Conservation (phyloP, 2,888 invertebrate species). For the Agrotis puta region DNA sequence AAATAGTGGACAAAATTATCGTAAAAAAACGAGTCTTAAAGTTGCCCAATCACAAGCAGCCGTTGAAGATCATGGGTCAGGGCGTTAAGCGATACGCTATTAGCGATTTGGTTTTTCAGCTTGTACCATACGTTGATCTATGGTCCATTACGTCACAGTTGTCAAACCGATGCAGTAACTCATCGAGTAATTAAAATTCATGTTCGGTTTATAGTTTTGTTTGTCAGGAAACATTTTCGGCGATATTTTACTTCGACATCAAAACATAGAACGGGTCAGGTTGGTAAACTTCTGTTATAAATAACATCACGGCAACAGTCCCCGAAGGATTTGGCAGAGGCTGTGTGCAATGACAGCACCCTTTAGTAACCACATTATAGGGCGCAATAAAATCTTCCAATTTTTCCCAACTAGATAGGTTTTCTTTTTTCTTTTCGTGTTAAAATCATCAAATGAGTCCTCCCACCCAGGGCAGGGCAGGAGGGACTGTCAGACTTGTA, state of each 20-base stretch:
- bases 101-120: background rate
- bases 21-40: too few species aligned
- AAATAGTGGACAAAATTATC: too few species aligned
- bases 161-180: conserved; percentile 38
- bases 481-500: too few species aligned
- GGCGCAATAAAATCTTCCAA: too few species aligned
- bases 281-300: background rate
- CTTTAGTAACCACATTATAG: too few species aligned
- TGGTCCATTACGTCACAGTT: conserved; percentile 30
- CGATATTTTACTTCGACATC: background rate
- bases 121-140: conserved; percentile 39
- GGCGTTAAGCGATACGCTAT: background rate
- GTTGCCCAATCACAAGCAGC: too few species aligned
- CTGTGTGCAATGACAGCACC: too few species aligned
- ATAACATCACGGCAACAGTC: background rate
- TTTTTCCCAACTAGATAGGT: too few species aligned
- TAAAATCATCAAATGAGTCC: too few species aligned
- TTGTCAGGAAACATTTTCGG: conserved; percentile 17
- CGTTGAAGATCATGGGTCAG: too few species aligned
- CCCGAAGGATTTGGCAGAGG: background rate
- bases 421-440: too few species aligned
- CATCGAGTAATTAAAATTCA: conserved; percentile 40
- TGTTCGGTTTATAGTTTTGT: conserved; percentile 11
- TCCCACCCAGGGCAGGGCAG: too few species aligned
- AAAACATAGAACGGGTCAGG: background rate